Percentiles rank a stretch among this genome's conserved stretches.
Evolutionary conservation across 2,113 vertebrate genomes (phyloP).

Genomic region (Galemys pyrenaicus): DNA sequence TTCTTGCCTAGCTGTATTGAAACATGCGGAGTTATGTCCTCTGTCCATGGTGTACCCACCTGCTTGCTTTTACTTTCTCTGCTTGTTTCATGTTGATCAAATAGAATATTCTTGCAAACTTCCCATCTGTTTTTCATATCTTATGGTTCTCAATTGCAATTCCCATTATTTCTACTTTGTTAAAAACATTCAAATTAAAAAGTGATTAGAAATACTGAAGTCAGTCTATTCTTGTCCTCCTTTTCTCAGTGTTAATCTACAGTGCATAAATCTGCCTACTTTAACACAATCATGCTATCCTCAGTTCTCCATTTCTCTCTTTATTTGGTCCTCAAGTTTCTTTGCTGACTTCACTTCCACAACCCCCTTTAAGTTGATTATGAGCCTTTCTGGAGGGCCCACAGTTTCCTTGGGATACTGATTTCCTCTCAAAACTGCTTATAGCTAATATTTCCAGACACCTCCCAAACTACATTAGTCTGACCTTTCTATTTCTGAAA

Average conservation of each 20-base stretch:
- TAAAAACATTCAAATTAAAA: constrained; percentile 1
- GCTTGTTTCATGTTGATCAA: not conserved
- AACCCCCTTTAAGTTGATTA: not conserved
- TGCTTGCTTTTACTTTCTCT: not conserved
- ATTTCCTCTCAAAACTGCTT: not conserved
- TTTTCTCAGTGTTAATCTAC: not conserved
- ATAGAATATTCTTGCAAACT: not conserved
- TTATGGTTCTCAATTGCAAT: not conserved
- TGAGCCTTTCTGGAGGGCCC: not conserved
- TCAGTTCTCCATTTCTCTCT: not conserved
- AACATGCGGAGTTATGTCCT: not conserved
- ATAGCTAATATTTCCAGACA: not conserved
- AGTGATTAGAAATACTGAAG: not conserved
- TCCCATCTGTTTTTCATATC: not conserved
- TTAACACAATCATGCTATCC: not conserved
- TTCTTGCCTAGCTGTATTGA: not conserved
- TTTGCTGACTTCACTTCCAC: not conserved
- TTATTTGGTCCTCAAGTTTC: not conserved
- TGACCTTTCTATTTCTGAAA: constrained; percentile 25
- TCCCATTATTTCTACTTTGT: not conserved
- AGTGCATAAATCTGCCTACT: not conserved
- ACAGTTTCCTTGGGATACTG: not conserved
- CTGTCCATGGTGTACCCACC: too few relatives aligned
- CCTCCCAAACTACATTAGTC: not conserved
- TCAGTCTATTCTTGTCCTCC: not conserved